Evolutionary conservation across 1,140 invertebrate genomes (phyloP), one percentile per base, ranked within the genome.

Genomic region (Papilio polyxenes): DNA sequence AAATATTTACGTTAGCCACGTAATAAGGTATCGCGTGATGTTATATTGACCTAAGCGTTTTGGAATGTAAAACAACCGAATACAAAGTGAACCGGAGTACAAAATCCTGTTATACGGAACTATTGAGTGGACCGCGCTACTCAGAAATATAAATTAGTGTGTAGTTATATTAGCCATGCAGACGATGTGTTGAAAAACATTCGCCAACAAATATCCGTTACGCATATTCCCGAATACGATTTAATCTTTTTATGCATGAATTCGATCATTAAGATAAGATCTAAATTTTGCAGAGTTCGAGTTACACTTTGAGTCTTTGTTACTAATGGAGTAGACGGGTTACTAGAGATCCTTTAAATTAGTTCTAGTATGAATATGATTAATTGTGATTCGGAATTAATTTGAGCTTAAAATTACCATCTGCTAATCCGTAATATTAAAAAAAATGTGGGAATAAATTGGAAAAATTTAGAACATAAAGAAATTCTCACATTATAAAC

Each of bases 1-100:
- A 77, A 77, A 77, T 77, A 77, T 77, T 77, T 77, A 77, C 75
- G 11, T 77, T 77, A 77, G 23, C 75, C 48, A 77, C 48, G 75
- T 77, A 51, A 77, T 77, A 77, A 77, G 20, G 23, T 51, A 77
- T 77, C 75, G 75, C 75, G 20, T 53, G 75, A 75, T 75, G 75
- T 23, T 49, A 76, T 77, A 77, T 77, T 77, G 75, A 77, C 75
- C 75, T 77, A 77, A 77, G 75, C 75, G 49, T 77, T 77, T 77
- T 77, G 75, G 75, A 77, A 77, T 77, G 75, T 53, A 77, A 77
- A 77, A 77, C 75, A 77, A 48, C 75, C 75, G 75, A 77, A 77
- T 77, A 77, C 75, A 77, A 77, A 77, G 48, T 77, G 75, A 53
- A 77, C 75, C 75, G 49, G 75, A 77, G 75, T 77, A 77, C 49